Evolutionary conservation across 2,888 invertebrate genomes (phyloP), one percentile per base, ranked within the genome.

Genomic region (Xestia rhomboidea): DNA sequence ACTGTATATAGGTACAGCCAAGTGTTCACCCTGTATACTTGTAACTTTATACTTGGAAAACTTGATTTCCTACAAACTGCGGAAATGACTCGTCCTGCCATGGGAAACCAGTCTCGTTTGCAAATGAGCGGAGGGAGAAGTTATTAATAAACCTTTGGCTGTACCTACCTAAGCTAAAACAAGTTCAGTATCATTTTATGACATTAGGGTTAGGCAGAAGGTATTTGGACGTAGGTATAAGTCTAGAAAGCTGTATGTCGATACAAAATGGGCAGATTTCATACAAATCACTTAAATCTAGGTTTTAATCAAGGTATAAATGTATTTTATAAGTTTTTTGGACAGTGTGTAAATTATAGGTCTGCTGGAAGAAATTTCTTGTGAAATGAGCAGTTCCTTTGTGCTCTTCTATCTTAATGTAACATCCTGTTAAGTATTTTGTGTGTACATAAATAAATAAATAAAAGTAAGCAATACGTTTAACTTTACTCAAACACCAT

Each of bases 1-100:
- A 6, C 11, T 46, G 24, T n/a, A n/a, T n/a, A n/a, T n/a, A 77
- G 34, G 34, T 49, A 77, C 60, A 60, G 30, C 21, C 60, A 38
- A 68, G 15, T 57, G 54, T 27, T n/a, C 38, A 46, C 46, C 3
- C 27, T 62, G 51, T 66, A 54, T 57, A 63, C 7, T 44, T 49
- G 60, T 83, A 83, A 68, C 27, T 62, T 66, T 30, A 79, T 67
- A 79, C 66, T 67, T 73, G 69, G 68, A 79, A 69, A 84, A 67
- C 84, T 67, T 70, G 81, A 68, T 73, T 80, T 68, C 51, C 67
- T 49, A 69, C 54, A 41, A 78, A 62, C 24, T 21, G 38, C 66
- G 83, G 83, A 83, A 81, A 83, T 81, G 67, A 57, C 70, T 83
- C 83, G 71, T 81, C 83, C 62, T 49, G 18, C 41, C 70, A 78